These are phyloP conservation scores for Dinoponera quadriceps DNA, from an alignment of 1,140 invertebrate genomes.

Conservation along the genomic window DNA sequence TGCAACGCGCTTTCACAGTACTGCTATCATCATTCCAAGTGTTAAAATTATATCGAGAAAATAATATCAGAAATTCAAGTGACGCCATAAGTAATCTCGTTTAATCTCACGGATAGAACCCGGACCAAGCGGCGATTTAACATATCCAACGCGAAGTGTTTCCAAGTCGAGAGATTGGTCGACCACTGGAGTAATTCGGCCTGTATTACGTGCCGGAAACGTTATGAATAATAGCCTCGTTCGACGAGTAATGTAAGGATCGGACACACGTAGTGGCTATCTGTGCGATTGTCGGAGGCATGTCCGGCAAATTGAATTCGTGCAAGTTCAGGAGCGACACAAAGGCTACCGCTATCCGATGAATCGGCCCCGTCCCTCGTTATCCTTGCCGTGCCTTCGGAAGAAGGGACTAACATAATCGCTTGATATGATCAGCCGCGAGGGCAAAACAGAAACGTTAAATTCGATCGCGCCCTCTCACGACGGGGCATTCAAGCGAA, in stretches of 20 bases:
- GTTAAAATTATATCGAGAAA: background rate
- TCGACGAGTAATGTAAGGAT: conserved; percentile 32
- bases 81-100: background rate
- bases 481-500: background rate
- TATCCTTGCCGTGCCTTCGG: conserved; percentile 15
- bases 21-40: too few species aligned
- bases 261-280: conserved; percentile 23
- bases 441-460: conserved; percentile 49
- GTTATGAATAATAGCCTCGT: conserved; percentile 50
- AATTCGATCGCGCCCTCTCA: conserved; percentile 26
- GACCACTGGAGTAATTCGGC: conserved; percentile 30
- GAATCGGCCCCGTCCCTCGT: background rate
- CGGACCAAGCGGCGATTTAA: background rate
- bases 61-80: background rate
- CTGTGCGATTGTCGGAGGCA: conserved; percentile 6
- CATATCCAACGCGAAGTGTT: background rate
- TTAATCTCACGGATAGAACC: conserved; percentile 20
- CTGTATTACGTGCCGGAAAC: conserved; percentile 1
- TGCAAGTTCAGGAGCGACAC: conserved; percentile 53
- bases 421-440: conserved; percentile 28
- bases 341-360: conserved; percentile 54
- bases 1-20: too few species aligned
- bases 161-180: background rate
- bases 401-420: conserved; percentile 35
- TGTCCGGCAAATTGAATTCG: conserved; percentile 56